These are phyloP conservation scores for Picathartes gymnocephalus DNA, from an alignment of 2,113 vertebrate species.

Conservation along the genomic window DNA sequence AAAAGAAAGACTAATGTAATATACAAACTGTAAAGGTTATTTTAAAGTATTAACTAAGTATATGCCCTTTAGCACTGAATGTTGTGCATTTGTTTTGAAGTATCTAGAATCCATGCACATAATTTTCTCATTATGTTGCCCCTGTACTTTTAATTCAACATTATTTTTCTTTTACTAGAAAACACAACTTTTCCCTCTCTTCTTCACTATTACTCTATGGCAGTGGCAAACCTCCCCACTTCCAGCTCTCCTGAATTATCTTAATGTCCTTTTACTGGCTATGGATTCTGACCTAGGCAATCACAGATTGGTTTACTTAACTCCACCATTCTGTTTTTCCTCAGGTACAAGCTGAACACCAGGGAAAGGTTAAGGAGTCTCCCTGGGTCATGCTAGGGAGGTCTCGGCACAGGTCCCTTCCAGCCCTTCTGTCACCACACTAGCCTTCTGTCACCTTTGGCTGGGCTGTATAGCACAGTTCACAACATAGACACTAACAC, in stretches of 20 bases:
- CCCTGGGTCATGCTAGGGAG: background rate
- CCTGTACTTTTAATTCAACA: background rate
- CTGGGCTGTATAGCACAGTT: background rate
- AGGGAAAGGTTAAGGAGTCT: background rate
- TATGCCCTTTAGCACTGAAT: background rate
- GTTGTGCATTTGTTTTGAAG: background rate
- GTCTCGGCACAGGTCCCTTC: background rate
- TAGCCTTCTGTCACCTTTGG: background rate
- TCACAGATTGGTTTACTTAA: background rate
- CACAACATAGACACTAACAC: background rate
- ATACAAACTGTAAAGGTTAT: slow-evolving; percentile 37
- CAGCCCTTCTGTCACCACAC: background rate
- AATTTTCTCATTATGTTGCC: background rate
- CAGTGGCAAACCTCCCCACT: background rate
- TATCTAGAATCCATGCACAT: background rate
- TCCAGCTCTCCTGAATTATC: background rate
- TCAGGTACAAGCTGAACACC: background rate
- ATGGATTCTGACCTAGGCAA: background rate
- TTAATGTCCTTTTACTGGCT: background rate
- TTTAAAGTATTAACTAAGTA: slow-evolving; percentile 59
- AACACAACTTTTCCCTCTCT: background rate
- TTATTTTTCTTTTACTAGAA: background rate
- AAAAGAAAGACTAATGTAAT: slow-evolving; percentile 42
- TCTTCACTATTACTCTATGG: background rate
- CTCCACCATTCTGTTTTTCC: background rate